A percentile compares a stretch with the other conserved stretches of the same genome.
Conservation (phyloP, 1,140 invertebrate genomes). For the Neocloeon triangulifer region DNA sequence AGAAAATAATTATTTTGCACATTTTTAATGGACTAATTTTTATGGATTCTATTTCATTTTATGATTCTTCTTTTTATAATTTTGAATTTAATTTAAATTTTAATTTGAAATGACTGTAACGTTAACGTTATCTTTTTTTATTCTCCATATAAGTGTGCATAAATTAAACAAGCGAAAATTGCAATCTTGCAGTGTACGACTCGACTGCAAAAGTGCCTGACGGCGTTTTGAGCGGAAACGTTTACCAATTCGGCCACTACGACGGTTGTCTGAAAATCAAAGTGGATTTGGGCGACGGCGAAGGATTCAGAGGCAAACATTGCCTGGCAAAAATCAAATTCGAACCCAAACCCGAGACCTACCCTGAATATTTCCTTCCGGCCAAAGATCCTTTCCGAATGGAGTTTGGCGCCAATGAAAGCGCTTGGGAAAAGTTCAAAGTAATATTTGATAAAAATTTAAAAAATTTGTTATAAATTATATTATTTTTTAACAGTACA, state of each 20-base stretch:
- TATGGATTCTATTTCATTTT: too few relatives aligned
- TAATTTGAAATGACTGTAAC: too few relatives aligned
- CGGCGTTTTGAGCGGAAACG: slow-evolving; percentile 9
- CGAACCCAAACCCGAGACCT: slow-evolving; percentile 12
- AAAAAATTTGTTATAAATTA: too few relatives aligned
- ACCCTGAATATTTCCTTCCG: not conserved
- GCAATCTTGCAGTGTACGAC: slow-evolving; percentile 11
- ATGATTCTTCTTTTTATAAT: too few relatives aligned
- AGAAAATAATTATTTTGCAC: too few relatives aligned
- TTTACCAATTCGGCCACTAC: slow-evolving; percentile 9
- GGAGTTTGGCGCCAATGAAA: slow-evolving; percentile 19
- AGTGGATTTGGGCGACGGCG: not conserved
- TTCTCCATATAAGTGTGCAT: too few relatives aligned
- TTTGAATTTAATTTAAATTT: too few relatives aligned
- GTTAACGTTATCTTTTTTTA: too few relatives aligned
- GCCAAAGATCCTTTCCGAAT: slow-evolving; percentile 15
- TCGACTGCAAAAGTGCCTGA: slow-evolving; percentile 10
- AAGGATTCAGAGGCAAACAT: slow-evolving; percentile 21
- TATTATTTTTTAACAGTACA: too few relatives aligned
- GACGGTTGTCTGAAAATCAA: slow-evolving; percentile 9
- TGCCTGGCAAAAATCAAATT: slow-evolving; percentile 23
- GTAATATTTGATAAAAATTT: too few relatives aligned
- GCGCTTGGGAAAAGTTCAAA: slow-evolving; percentile 25
- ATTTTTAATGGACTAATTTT: too few relatives aligned
- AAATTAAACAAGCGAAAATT: too few relatives aligned